These are phyloP conservation scores for Gonatopus flavifemur DNA, from an alignment of 1,140 invertebrate species.

Conservation along the genomic window DNA sequence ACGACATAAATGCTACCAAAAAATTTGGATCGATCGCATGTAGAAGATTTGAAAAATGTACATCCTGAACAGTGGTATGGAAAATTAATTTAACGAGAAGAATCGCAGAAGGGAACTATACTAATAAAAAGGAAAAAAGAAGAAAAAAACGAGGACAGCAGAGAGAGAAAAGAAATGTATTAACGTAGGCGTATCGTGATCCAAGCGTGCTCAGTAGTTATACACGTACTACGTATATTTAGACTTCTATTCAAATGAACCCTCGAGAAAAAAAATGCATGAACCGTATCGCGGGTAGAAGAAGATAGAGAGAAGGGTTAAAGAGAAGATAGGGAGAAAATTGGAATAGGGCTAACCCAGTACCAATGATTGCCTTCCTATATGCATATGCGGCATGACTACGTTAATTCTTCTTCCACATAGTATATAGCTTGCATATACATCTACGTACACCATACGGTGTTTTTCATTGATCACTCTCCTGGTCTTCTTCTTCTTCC, in stretches of 20 bases:
- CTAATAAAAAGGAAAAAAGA: constrained; percentile 1
- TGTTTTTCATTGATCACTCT: constrained; percentile 28
- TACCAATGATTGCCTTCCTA: constrained; percentile 27
- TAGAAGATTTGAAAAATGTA: too few relatives aligned
- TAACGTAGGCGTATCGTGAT: constrained; percentile 44
- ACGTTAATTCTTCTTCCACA: constrained; percentile 44
- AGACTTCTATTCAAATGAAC: constrained; percentile 55
- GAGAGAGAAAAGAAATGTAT: constrained; percentile 3
- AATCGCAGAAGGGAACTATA: too few relatives aligned
- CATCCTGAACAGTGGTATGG: too few relatives aligned
- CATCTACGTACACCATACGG: constrained; percentile 49
- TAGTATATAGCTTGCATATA: too few relatives aligned
- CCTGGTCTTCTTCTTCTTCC: constrained; percentile 8
- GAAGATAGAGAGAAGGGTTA: too few relatives aligned
- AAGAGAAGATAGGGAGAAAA: constrained; percentile 34
- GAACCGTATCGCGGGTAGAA: constrained; percentile 21
- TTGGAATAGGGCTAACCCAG: constrained; percentile 46
- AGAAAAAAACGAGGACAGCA: constrained; percentile 8
- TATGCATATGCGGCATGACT: constrained; percentile 51
- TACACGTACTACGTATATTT: constrained; percentile 2
- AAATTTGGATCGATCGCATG: too few relatives aligned
- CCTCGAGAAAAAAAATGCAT: constrained; percentile 48
- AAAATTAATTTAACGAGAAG: too few relatives aligned
- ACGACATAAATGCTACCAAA: too few relatives aligned
- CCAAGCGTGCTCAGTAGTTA: constrained; percentile 20